Base-by-base conservation (phyloP, 2,113 vertebrate genomes). In the Muntiacus reevesi region DNA sequence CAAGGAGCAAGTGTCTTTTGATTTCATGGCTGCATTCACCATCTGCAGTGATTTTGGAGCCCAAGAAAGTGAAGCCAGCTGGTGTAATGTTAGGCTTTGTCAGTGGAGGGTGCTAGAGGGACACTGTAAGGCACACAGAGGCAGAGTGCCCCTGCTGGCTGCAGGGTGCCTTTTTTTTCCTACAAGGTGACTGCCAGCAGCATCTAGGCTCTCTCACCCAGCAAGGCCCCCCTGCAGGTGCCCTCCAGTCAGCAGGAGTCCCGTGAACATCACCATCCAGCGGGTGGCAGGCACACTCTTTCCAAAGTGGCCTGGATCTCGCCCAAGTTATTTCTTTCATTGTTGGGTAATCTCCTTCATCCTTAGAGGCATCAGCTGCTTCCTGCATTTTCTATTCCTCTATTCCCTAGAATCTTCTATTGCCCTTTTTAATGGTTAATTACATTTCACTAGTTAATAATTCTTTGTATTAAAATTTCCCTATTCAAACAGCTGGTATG, bases 21-120 rank as follows among this genome's bases (percentile, higher is more conserved):
- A 71, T 11, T 21, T 71, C n/a, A 71, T 21, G n/a, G 64, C n/a
- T 36, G 64, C n/a, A 71, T 4, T 36, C n/a, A 71, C 17, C n/a
- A 36, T 36, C 64, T 6, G 17, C 64, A 71, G 64, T 71, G 9
- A 71, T 36, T 36, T 71, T 71, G 9, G n/a, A 71, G 64, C n/a
- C n/a, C 64, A 11, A 10, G 8, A 36, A 71, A 71, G 64, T 71
- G 36, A 36, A 3, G 71, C 21, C 71, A 43, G 71, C 11, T 43
- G 71, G 21, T 87, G 85, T 60, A 84, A 36, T 57, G 28, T 19
- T 57, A 33, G 43, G 2, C 0, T 4, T 79, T 1, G 45, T 45
- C 89, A 86, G 40, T 25, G 97, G 95, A 88, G 82, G 95, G 82
- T 2, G 27, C 30, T 13, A 93, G 91, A 64, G 87, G 64, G 43